Conservation (phyloP, 2,797 vertebrate species). For the Furcifer pardalis region DNA sequence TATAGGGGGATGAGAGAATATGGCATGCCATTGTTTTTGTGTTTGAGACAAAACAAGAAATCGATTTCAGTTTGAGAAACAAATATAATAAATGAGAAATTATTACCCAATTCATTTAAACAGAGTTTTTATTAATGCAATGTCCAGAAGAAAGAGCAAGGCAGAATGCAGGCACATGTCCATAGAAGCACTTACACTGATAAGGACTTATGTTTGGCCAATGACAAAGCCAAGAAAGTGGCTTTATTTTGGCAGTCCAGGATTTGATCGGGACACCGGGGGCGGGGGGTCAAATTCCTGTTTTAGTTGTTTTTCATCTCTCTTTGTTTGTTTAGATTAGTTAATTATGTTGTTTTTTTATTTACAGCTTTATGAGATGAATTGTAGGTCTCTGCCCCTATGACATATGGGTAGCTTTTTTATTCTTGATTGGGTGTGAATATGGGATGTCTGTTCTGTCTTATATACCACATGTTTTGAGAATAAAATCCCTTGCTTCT, state of each 20-base stretch:
- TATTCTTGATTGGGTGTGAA: not conserved
- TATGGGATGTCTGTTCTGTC: not conserved
- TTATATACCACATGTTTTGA: not conserved
- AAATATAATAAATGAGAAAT: constrained; percentile 54
- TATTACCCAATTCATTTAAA: constrained; percentile 28
- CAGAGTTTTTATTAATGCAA: constrained; percentile 60
- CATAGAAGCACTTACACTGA: constrained; percentile 26
- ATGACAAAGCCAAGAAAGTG: too few relatives aligned
- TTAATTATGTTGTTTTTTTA: not conserved
- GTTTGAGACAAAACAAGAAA: constrained; percentile 49
- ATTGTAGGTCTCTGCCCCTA: not conserved
- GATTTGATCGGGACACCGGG: too few relatives aligned
- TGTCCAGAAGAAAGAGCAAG: not conserved
- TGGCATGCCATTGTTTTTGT: constrained; percentile 64
- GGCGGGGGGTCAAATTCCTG: too few relatives aligned
- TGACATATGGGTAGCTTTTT: too few relatives aligned
- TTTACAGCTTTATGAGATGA: not conserved
- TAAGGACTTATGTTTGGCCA: too few relatives aligned
- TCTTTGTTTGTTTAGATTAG: not conserved
- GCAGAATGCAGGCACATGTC: constrained; percentile 18
- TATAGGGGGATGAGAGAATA: constrained; percentile 74
- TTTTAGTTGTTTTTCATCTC: not conserved
- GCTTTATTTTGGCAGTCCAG: too few relatives aligned
- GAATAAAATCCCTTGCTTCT: not conserved
- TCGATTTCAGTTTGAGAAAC: constrained; percentile 67